Percentiles rank a stretch among this genome's conserved stretches.
Conservation (phyloP, 2,113 vertebrate species). For the Holacanthus passer region DNA sequence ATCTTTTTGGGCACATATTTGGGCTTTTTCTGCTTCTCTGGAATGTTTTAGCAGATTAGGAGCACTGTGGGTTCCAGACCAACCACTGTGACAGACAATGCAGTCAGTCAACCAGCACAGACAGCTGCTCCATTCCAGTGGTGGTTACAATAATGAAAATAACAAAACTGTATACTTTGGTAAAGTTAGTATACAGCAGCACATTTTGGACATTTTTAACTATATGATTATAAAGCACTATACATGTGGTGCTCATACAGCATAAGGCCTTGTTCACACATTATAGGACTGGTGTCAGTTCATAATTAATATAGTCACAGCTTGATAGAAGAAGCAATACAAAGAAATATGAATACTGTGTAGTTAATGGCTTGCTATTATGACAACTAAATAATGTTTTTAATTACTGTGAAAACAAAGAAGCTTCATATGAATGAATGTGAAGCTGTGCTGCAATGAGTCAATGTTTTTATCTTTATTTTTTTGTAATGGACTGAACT, state of each 20-base stretch:
- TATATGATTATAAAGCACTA: neutral
- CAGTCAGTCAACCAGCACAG: slow-evolving; percentile 58
- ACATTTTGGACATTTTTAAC: neutral
- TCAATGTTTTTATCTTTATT: neutral
- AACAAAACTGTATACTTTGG: neutral
- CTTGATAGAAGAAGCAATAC: neutral
- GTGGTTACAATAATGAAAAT: slow-evolving; percentile 6
- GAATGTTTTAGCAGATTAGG: slow-evolving; percentile 67
- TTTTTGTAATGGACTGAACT: neutral
- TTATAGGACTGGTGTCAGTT: neutral
- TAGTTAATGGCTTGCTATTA: slow-evolving; percentile 5
- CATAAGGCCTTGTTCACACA: neutral
- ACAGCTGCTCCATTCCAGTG: slow-evolving; percentile 62
- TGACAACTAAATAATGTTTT: slow-evolving; percentile 7
- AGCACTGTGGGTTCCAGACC: slow-evolving; percentile 48
- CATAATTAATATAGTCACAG: slow-evolving; percentile 3
- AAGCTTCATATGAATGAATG: neutral
- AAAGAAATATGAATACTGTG: neutral
- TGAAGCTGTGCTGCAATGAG: neutral
- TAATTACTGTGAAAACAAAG: slow-evolving; percentile 11
- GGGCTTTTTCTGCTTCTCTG: slow-evolving; percentile 21
- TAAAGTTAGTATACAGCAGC: neutral
- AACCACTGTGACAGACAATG: slow-evolving; percentile 65
- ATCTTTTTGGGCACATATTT: slow-evolving; percentile 10
- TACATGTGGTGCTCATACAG: neutral